Conservation (phyloP, 2,113 vertebrate genomes). For the Trematocara variabile region DNA sequence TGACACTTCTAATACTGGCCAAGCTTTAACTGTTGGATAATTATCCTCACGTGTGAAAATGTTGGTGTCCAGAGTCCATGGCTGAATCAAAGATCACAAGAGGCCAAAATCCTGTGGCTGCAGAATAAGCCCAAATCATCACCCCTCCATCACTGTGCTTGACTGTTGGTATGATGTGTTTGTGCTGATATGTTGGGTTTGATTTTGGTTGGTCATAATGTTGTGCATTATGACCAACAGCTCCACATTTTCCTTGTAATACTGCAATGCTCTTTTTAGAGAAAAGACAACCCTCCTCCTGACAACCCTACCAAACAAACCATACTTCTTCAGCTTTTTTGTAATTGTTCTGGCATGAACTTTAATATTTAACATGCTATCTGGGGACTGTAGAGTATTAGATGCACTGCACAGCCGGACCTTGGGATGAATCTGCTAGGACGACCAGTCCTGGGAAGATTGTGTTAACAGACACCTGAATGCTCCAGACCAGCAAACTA, state of each 20-base stretch:
- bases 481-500: not conserved
- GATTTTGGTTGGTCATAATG: not conserved
- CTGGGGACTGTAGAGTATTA: not conserved
- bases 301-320: not conserved
- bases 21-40: not conserved
- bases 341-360: not conserved
- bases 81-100: not conserved
- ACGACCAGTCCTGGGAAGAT: not conserved
- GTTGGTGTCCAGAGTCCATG: not conserved
- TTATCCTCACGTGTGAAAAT: not conserved
- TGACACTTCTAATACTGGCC: not conserved
- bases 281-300: not conserved
- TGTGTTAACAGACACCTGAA: not conserved
- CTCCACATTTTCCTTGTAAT: not conserved
- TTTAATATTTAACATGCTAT: not conserved
- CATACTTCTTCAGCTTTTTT: not conserved
- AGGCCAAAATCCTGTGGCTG: not conserved
- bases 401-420: not conserved
- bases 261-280: not conserved
- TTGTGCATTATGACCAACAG: not conserved
- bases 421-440: not conserved
- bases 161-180: not conserved
- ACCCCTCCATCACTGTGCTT: not conserved
- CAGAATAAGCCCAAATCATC: not conserved
- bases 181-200: not conserved